Evolutionary conservation across 2,888 invertebrate genomes (phyloP).

Genomic region (Cheilosia scutellata): DNA sequence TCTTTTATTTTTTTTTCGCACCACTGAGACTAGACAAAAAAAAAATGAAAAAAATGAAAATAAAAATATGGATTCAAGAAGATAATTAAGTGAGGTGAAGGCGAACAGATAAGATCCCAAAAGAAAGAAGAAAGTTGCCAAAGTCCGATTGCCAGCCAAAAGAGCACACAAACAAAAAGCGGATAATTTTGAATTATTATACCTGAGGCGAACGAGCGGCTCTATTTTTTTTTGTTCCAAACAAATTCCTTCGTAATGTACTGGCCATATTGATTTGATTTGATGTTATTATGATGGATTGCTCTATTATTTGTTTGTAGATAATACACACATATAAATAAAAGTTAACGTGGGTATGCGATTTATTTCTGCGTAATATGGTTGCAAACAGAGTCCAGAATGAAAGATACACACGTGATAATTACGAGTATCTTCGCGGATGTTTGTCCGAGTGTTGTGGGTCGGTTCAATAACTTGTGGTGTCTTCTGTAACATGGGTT

Average conservation of each 20-base stretch:
- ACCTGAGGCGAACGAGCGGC: conserved; percentile 20
- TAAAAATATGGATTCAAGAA: conserved; percentile 17
- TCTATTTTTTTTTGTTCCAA: neutral
- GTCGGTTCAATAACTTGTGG: too few relatives aligned
- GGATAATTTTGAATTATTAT: conserved; percentile 34
- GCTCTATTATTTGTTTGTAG: too few relatives aligned
- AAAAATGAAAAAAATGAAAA: too few relatives aligned
- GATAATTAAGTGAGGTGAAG: conserved; percentile 57
- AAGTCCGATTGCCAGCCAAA: conserved; percentile 2
- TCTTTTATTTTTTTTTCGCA: neutral
- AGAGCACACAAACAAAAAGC: conserved; percentile 1
- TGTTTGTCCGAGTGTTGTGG: too few relatives aligned
- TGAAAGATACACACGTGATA: too few relatives aligned
- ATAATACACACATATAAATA: too few relatives aligned
- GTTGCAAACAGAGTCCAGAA: too few relatives aligned
- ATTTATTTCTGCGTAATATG: too few relatives aligned
- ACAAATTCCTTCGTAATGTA: conserved; percentile 1
- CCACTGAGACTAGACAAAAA: conserved; percentile 2
- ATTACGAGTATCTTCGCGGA: too few relatives aligned
- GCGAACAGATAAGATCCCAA: conserved; percentile 22
- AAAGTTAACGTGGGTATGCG: too few relatives aligned
- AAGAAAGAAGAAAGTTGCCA: conserved; percentile 54
- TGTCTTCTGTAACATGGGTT: too few relatives aligned
- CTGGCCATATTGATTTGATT: neutral
- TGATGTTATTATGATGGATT: conserved; percentile 3